Conservation (phyloP, 2,888 invertebrate genomes). For the Syrphus vitripennis region DNA sequence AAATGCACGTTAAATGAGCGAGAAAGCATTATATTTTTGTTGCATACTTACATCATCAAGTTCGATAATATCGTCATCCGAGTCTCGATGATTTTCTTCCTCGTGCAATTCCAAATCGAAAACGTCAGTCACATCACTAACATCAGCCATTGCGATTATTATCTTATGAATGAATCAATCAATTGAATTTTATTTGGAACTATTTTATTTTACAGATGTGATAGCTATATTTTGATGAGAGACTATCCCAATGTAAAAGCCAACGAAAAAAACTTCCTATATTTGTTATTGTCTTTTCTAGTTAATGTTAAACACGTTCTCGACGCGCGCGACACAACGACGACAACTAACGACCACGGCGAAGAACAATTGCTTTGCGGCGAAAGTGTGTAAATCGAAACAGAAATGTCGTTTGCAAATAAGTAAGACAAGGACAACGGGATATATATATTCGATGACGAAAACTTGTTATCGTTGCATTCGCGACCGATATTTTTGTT, state of each 20-base stretch:
- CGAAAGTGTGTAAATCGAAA: slow-evolving; percentile 44
- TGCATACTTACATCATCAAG: slow-evolving; percentile 89
- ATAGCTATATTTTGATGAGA: neutral
- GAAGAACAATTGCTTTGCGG: slow-evolving; percentile 18
- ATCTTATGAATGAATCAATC: slow-evolving; percentile 2
- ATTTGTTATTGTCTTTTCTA: slow-evolving; percentile 20
- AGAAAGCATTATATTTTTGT: neutral
- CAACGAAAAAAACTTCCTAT: slow-evolving; percentile 35
- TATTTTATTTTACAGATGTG: neutral
- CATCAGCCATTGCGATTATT: slow-evolving; percentile 78
- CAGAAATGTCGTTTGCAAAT: slow-evolving; percentile 2
- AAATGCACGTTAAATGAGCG: slow-evolving; percentile 40
- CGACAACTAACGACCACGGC: slow-evolving; percentile 15
- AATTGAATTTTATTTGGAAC: neutral
- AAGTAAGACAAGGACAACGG: slow-evolving; percentile 42
- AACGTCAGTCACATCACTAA: slow-evolving; percentile 84
- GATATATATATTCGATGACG: slow-evolving; percentile 21
- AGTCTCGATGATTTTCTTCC: slow-evolving; percentile 87
- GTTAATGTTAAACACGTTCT: slow-evolving; percentile 35
- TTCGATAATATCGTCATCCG: slow-evolving; percentile 93
- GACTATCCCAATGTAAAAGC: neutral
- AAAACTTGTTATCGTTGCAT: slow-evolving; percentile 64
- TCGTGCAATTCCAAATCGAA: slow-evolving; percentile 96
- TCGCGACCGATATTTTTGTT: slow-evolving; percentile 52
- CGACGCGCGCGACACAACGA: slow-evolving; percentile 57